A percentile compares a stretch with the other conserved stretches of the same genome.
Evolutionary conservation across 1,140 invertebrate genomes (phyloP).

Genomic region (Drosophila gunungcola): DNA sequence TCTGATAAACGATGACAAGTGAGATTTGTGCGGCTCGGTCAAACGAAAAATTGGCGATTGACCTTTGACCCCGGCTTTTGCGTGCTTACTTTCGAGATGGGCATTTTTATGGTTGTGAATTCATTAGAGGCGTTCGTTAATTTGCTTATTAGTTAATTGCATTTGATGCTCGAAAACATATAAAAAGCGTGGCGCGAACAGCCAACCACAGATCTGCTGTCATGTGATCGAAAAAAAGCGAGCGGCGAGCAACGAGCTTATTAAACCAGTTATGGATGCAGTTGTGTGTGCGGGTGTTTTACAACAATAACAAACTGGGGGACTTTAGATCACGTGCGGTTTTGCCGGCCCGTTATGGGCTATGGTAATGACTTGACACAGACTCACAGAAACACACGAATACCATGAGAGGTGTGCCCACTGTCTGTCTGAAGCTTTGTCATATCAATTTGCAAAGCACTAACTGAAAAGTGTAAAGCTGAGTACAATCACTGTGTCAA

Average conservation of each 20-base stretch:
- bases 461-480: slow-evolving; percentile 11
- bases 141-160: slow-evolving; percentile 69
- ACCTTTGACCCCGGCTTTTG: slow-evolving; percentile 66
- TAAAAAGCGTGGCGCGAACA: background rate
- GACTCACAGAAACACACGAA: slow-evolving; percentile 13
- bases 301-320: slow-evolving; percentile 22
- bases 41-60: slow-evolving; percentile 38
- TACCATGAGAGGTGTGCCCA: slow-evolving; percentile 9
- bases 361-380: slow-evolving; percentile 41
- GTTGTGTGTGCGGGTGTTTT: slow-evolving; percentile 31
- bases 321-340: slow-evolving; percentile 70
- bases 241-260: slow-evolving; percentile 27
- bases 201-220: slow-evolving; percentile 29
- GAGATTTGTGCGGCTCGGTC: slow-evolving; percentile 26
- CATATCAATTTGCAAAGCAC: slow-evolving; percentile 52
- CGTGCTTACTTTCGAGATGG: slow-evolving; percentile 45
- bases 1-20: slow-evolving; percentile 25
- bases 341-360: slow-evolving; percentile 29
- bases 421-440: slow-evolving; percentile 36
- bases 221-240: slow-evolving; percentile 55
- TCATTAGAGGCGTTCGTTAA: slow-evolving; percentile 38
- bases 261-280: slow-evolving; percentile 71
- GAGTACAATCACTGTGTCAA: slow-evolving; percentile 23
- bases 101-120: slow-evolving; percentile 50
- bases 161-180: slow-evolving; percentile 34